These are phyloP conservation scores for Eilema caniola DNA, from an alignment of 2,888 invertebrate genomes.

Conservation along the genomic window DNA sequence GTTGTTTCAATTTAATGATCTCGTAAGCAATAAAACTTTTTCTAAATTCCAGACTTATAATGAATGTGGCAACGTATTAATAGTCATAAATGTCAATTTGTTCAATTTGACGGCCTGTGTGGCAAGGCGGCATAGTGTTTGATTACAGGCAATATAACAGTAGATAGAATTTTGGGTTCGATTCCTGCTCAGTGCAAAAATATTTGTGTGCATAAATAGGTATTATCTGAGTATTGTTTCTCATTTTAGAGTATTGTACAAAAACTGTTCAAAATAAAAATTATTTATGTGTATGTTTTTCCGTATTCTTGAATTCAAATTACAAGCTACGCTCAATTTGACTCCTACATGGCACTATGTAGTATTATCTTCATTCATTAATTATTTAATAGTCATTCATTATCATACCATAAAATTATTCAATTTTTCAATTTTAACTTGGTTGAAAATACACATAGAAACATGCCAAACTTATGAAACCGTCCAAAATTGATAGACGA, in stretches of 20 bases:
- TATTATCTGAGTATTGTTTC: background rate
- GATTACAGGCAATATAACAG: background rate
- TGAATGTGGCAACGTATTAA: background rate
- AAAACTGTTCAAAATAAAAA: too few species aligned
- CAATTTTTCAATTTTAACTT: too few species aligned
- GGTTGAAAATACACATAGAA: too few species aligned
- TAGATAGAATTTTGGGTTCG: background rate
- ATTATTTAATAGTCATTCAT: too few species aligned
- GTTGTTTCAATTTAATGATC: background rate
- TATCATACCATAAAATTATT: too few species aligned
- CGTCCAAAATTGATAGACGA: too few species aligned
- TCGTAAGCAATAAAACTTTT: background rate
- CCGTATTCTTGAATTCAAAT: background rate
- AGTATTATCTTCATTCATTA: too few species aligned
- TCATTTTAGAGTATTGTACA: too few species aligned
- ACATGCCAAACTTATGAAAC: too few species aligned
- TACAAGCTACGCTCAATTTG: background rate
- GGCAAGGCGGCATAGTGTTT: background rate
- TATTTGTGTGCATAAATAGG: background rate
- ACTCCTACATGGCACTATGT: too few species aligned
- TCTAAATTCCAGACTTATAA: background rate
- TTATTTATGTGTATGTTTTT: background rate
- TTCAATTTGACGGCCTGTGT: background rate
- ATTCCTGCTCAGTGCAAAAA: background rate
- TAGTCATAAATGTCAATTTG: slow-evolving; percentile 2